A percentile compares a stretch with the other conserved stretches of the same genome.
Evolutionary conservation across 2,113 vertebrate genomes (phyloP).

Genomic region (Cebidichthys violaceus): DNA sequence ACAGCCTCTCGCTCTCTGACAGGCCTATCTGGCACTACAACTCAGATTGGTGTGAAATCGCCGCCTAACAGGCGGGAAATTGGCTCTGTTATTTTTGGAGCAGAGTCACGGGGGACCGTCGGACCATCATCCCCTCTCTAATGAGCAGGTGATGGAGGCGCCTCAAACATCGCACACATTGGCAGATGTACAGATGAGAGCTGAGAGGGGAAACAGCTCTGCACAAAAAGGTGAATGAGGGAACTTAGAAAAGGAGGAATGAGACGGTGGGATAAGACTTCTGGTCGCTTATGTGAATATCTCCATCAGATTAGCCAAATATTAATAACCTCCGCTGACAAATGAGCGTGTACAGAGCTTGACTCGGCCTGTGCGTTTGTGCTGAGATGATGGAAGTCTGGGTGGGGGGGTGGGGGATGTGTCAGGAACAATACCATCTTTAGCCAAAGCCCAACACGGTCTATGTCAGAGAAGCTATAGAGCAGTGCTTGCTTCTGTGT

Average conservation of each 20-base stretch:
- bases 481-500: background rate
- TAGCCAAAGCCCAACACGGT: background rate
- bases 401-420: slow-evolving; percentile 9
- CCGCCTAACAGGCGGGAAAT: slow-evolving; percentile 84
- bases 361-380: slow-evolving; percentile 7
- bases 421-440: slow-evolving; percentile 40
- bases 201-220: background rate
- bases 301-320: slow-evolving; percentile 38
- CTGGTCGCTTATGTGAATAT: slow-evolving; percentile 14
- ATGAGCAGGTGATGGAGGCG: slow-evolving; percentile 81
- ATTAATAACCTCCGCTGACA: slow-evolving; percentile 42
- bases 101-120: slow-evolving; percentile 75
- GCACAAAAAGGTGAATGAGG: background rate
- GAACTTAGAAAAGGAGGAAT: slow-evolving; percentile 6
- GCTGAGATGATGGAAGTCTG: slow-evolving; percentile 25
- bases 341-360: slow-evolving; percentile 16
- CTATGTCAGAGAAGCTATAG: background rate
- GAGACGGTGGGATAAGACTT: slow-evolving; percentile 20
- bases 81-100: slow-evolving; percentile 86
- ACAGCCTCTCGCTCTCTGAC: slow-evolving; percentile 45
- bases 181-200: slow-evolving; percentile 53
- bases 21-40: slow-evolving; percentile 64
- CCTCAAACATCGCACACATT: slow-evolving; percentile 46
- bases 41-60: slow-evolving; percentile 87
- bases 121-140: slow-evolving; percentile 80